Conservation (phyloP, 2,888 invertebrate species). For the Nesidiocoris tenuis region DNA sequence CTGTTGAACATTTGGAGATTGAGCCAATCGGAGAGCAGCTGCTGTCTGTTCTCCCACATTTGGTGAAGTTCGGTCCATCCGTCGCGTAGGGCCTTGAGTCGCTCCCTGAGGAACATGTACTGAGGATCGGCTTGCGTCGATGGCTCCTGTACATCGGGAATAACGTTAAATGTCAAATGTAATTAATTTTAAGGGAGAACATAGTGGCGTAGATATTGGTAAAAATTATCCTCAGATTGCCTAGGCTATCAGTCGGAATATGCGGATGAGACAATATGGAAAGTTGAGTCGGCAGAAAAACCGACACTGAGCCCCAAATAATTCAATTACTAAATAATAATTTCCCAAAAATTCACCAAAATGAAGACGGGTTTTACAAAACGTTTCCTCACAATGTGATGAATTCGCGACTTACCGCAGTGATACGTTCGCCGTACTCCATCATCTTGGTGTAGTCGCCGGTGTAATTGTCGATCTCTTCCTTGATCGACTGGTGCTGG, state of each 20-base stretch:
- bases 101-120: conserved; percentile 99
- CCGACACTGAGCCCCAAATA: too few species aligned
- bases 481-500: conserved; percentile 97
- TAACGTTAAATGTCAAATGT: neutral
- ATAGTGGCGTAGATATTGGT: too few species aligned
- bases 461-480: conserved; percentile 98
- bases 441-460: conserved; percentile 99
- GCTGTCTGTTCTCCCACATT: conserved; percentile 99
- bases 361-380: too few species aligned
- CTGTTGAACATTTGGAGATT: conserved; percentile 94
- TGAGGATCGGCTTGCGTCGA: conserved; percentile 94
- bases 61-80: conserved; percentile 99
- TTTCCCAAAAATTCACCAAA: too few species aligned
- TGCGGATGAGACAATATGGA: too few species aligned
- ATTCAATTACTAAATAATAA: too few species aligned
- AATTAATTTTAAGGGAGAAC: too few species aligned
- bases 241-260: too few species aligned
- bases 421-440: conserved; percentile 96
- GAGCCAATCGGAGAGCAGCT: conserved; percentile 88
- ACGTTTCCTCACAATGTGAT: too few species aligned
- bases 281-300: too few species aligned
- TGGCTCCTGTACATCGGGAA: conserved; percentile 62
- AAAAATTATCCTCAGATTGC: too few species aligned
- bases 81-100: conserved; percentile 95
- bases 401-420: conserved; percentile 63